A percentile compares a stretch with the other conserved stretches of the same genome.
These are phyloP conservation scores for Hestina assimilis DNA, from an alignment of 1,140 invertebrate genomes.

Conservation along the genomic window DNA sequence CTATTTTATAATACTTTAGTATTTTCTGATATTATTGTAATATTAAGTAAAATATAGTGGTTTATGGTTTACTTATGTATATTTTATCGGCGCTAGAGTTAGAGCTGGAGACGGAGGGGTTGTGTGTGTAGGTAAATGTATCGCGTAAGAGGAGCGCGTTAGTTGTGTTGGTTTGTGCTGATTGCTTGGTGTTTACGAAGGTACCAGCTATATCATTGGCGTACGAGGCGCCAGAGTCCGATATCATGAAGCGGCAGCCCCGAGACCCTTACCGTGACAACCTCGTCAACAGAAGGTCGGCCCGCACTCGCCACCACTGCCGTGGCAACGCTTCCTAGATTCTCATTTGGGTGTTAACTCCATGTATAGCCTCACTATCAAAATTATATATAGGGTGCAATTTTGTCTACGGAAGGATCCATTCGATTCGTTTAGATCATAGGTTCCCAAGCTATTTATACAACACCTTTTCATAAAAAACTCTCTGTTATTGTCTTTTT, in stretches of 20 bases:
- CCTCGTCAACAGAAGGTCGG: slow-evolving; percentile 95
- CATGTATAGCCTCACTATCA: slow-evolving; percentile 48
- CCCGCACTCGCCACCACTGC: slow-evolving; percentile 41
- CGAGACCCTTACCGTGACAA: slow-evolving; percentile 96
- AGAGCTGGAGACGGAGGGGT: slow-evolving; percentile 40
- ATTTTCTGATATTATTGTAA: slow-evolving; percentile 47
- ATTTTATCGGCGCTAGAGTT: slow-evolving; percentile 49
- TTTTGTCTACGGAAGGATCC: slow-evolving; percentile 22
- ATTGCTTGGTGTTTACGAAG: slow-evolving; percentile 80
- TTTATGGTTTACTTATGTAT: slow-evolving; percentile 38
- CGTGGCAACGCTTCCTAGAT: slow-evolving; percentile 59
- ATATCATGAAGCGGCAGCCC: slow-evolving; percentile 98
- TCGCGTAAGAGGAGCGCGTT: slow-evolving; percentile 38
- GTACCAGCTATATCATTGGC: slow-evolving; percentile 97
- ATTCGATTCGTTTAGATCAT: too few species aligned
- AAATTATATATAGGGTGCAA: slow-evolving; percentile 31
- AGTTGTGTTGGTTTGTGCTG: slow-evolving; percentile 60
- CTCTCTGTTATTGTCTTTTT: too few species aligned
- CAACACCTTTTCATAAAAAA: too few species aligned
- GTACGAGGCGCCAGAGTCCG: slow-evolving; percentile 96
- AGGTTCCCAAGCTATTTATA: too few species aligned
- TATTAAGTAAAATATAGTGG: slow-evolving; percentile 43
- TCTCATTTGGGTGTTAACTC: slow-evolving; percentile 67
- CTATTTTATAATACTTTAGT: slow-evolving; percentile 55
- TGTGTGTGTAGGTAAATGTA: slow-evolving; percentile 42